Conservation (phyloP, 2,888 invertebrate species). For the Cantharis lateralis region DNA sequence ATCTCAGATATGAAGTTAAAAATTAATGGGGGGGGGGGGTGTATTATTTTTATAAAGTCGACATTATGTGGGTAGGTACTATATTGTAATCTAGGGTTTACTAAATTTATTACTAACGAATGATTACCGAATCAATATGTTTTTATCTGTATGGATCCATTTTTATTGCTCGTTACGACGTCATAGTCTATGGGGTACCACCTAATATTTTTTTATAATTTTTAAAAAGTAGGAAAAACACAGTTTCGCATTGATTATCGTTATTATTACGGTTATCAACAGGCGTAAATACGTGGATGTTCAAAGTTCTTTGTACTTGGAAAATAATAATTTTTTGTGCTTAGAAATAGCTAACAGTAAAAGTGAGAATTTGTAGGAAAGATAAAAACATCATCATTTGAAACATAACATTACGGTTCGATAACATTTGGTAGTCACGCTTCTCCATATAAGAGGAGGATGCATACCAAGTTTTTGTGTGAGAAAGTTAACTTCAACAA, state of each 20-base stretch:
- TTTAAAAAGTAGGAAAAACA: background rate
- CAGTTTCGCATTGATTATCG: background rate
- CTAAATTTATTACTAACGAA: background rate
- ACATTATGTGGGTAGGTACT: too few relatives aligned
- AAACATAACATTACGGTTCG: constrained; percentile 6
- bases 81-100: background rate
- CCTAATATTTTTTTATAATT: background rate
- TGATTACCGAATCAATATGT: background rate
- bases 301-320: constrained; percentile 13
- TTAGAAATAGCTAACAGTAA: constrained; percentile 14
- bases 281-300: background rate
- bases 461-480: constrained; percentile 3
- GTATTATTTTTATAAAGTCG: too few relatives aligned
- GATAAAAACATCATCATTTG: constrained; percentile 3
- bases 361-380: constrained; percentile 7
- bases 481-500: background rate
- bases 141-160: background rate
- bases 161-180: background rate
- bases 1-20: background rate
- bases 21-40: background rate
- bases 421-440: constrained; percentile 19
- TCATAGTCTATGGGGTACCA: background rate
- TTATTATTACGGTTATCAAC: background rate
- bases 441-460: background rate
- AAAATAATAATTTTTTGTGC: background rate